Conservation (phyloP, 2,888 invertebrate genomes). For the Cheilosia scutellata region DNA sequence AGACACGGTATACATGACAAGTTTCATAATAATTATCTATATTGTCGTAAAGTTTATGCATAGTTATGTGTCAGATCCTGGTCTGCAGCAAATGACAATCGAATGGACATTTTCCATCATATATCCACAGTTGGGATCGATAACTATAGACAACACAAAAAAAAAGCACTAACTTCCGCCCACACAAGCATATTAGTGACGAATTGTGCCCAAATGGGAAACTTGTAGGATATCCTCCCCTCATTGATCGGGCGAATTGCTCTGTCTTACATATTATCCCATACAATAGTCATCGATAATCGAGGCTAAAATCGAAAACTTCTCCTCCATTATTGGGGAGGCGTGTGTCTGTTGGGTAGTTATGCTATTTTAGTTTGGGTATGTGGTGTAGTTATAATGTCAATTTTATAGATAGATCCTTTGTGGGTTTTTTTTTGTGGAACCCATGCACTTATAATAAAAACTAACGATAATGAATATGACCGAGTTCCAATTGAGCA, state of each 20-base stretch:
- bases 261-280: slow-evolving; percentile 44
- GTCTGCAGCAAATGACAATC: slow-evolving; percentile 51
- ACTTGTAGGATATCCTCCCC: background rate
- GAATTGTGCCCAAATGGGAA: slow-evolving; percentile 4
- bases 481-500: slow-evolving; percentile 40
- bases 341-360: slow-evolving; percentile 31
- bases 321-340: slow-evolving; percentile 39
- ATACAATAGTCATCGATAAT: slow-evolving; percentile 63
- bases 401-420: slow-evolving; percentile 66
- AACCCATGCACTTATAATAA: slow-evolving; percentile 58
- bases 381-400: slow-evolving; percentile 58
- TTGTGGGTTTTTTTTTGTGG: slow-evolving; percentile 3
- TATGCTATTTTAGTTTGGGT: slow-evolving; percentile 7
- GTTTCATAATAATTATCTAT: slow-evolving; percentile 40
- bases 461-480: slow-evolving; percentile 75
- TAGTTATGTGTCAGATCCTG: slow-evolving; percentile 34
- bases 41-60: slow-evolving; percentile 62
- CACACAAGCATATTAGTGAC: background rate
- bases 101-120: slow-evolving; percentile 38
- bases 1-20: slow-evolving; percentile 36
- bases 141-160: background rate
- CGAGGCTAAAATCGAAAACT: slow-evolving; percentile 52
- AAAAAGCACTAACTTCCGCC: background rate
- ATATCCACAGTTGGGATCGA: slow-evolving; percentile 36
- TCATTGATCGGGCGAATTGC: slow-evolving; percentile 44